phyloP scores from a whole-genome alignment of 1,140 invertebrate species.

The Thaumatotibia leucotreta region DNA sequence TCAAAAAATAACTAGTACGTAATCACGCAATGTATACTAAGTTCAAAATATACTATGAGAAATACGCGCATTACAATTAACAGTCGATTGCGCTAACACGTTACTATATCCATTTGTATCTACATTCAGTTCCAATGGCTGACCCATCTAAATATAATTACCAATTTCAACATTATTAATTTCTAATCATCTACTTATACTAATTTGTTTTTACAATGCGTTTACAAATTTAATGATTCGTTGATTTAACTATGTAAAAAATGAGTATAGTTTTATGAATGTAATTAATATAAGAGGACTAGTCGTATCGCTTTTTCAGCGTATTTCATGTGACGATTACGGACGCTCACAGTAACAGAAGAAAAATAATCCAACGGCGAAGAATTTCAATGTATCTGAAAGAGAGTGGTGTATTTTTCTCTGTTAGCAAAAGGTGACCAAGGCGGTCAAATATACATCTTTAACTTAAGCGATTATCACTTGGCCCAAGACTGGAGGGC shows the following conservation, averaged over 20 bases:
- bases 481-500: constrained; percentile 3
- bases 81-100: constrained; percentile 32
- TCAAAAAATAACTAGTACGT: constrained; percentile 69
- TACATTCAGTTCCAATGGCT: constrained; percentile 17
- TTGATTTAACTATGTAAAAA: constrained; percentile 9
- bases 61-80: constrained; percentile 55
- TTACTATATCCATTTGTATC: constrained; percentile 34
- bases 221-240: constrained; percentile 18
- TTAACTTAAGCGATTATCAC: constrained; percentile 32
- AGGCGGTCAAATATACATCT: background rate
- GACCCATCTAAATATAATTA: constrained; percentile 35
- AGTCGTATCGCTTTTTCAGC: background rate
- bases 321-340: background rate
- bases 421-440: constrained; percentile 16
- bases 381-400: background rate
- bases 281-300: background rate
- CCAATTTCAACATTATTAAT: constrained; percentile 35
- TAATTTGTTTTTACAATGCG: constrained; percentile 46
- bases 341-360: background rate
- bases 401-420: background rate
- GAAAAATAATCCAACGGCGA: background rate
- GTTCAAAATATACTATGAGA: constrained; percentile 62
- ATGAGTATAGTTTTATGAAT: constrained; percentile 5
- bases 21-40: constrained; percentile 59
- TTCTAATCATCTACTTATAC: constrained; percentile 51